These are phyloP conservation scores for Yponomeuta malinellus DNA, from an alignment of 2,888 invertebrate species.

Conservation along the genomic window DNA sequence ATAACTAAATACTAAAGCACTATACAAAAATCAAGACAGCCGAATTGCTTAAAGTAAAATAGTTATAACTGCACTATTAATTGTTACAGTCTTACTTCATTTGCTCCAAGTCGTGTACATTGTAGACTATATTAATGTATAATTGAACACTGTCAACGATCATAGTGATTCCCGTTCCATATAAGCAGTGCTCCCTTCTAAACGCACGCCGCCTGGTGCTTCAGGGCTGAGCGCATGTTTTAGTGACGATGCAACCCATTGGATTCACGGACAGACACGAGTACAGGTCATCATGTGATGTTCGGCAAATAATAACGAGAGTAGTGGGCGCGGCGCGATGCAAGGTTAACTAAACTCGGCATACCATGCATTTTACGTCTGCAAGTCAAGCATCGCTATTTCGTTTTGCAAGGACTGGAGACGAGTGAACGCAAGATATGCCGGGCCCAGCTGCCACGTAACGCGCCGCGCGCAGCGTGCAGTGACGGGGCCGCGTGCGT, in stretches of 20 bases:
- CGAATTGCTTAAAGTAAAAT: no score
- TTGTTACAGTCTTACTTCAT: no score
- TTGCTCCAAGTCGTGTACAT: background rate
- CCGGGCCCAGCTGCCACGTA: slow-evolving; percentile 20
- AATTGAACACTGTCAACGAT: background rate
- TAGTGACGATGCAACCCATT: slow-evolving; percentile 52
- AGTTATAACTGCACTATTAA: no score
- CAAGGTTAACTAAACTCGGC: background rate
- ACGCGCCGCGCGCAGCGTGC: slow-evolving; percentile 58
- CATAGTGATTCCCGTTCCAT: slow-evolving; percentile 58
- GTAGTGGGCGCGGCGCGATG: slow-evolving; percentile 46
- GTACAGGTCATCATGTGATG: slow-evolving; percentile 65
- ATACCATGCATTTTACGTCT: slow-evolving; percentile 18
- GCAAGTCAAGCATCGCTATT: background rate
- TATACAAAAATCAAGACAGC: no score
- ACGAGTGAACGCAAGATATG: background rate
- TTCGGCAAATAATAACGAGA: slow-evolving; percentile 54
- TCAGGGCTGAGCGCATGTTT: slow-evolving; percentile 46
- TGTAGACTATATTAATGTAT: slow-evolving; percentile 26
- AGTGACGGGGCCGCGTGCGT: slow-evolving; percentile 78
- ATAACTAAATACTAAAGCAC: no score
- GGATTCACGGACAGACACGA: slow-evolving; percentile 47
- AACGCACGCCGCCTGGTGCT: slow-evolving; percentile 60
- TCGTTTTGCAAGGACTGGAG: background rate
- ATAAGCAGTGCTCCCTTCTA: slow-evolving; percentile 67